phyloP scores from a whole-genome alignment of 2,888 invertebrate species.

The Trachelus iudaicus region DNA sequence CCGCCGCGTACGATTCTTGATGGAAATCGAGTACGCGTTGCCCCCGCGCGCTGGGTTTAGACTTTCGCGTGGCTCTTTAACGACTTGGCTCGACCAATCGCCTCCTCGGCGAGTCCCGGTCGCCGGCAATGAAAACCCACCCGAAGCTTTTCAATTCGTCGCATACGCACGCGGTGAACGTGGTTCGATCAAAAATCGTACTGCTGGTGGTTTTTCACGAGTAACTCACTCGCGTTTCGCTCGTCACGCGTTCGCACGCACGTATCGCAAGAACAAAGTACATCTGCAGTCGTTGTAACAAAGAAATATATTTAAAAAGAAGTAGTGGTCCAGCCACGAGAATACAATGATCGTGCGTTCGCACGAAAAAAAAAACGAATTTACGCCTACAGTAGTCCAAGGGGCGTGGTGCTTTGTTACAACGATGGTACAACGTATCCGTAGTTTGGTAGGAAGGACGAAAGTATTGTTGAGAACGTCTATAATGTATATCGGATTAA shows the following conservation, averaged over 20 bases:
- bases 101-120: neutral
- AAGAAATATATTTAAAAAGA: conserved; percentile 16
- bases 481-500: neutral
- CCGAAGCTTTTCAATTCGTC: neutral
- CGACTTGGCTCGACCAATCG: neutral
- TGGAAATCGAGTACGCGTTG: conserved; percentile 12
- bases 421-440: neutral
- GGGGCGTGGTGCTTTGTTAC: neutral
- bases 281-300: neutral
- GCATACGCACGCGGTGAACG: neutral
- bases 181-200: conserved; percentile 49
- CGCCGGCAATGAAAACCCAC: neutral
- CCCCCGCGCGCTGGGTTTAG: neutral
- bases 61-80: neutral
- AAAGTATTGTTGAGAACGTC: neutral
- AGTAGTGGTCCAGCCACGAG: conserved; percentile 47
- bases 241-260: neutral
- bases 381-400: neutral
- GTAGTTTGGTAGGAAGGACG: neutral
- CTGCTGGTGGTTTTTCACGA: conserved; percentile 53
- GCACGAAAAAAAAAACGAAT: neutral
- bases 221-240: neutral
- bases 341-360: neutral
- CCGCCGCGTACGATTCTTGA: conserved; percentile 53
- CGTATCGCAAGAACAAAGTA: neutral